These are phyloP conservation scores for Ceyx cyanopectus DNA, from an alignment of 2,113 vertebrate genomes.

Conservation along the genomic window DNA sequence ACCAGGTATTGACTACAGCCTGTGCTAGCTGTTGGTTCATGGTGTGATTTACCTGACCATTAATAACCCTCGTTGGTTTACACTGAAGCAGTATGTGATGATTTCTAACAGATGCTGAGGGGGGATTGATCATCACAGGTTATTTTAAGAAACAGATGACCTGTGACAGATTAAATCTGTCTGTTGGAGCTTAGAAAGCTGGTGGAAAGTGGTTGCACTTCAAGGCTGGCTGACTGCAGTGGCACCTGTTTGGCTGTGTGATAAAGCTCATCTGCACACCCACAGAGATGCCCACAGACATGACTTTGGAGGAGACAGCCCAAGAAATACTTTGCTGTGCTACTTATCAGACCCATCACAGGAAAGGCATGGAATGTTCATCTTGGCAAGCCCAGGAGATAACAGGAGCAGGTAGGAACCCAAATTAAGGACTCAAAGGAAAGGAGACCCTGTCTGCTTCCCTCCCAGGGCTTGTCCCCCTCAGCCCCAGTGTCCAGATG, in stretches of 20 bases:
- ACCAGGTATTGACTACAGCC: neutral
- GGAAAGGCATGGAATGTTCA: neutral
- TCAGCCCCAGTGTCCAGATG: fast-evolving
- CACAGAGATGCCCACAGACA: fast-evolving
- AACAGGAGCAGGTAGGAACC: neutral
- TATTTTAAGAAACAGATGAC: slow-evolving; percentile 28
- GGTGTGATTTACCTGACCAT: neutral
- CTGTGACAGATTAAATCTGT: neutral
- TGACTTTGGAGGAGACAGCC: neutral
- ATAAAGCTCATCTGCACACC: neutral
- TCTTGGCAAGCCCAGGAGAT: neutral
- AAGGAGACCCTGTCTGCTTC: neutral
- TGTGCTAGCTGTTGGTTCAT: neutral
- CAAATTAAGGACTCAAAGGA: neutral
- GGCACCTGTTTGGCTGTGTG: neutral
- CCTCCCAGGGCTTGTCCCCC: neutral
- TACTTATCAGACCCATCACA: fast-evolving
- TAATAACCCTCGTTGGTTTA: neutral
- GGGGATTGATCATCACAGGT: neutral
- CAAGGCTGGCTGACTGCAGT: neutral
- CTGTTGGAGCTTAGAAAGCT: neutral
- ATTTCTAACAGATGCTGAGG: neutral
- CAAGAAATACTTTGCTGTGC: neutral
- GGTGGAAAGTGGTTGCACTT: neutral
- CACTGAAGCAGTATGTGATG: neutral